Evolutionary conservation across 2,888 invertebrate genomes (phyloP).

Genomic region (Trachelus stipa): DNA sequence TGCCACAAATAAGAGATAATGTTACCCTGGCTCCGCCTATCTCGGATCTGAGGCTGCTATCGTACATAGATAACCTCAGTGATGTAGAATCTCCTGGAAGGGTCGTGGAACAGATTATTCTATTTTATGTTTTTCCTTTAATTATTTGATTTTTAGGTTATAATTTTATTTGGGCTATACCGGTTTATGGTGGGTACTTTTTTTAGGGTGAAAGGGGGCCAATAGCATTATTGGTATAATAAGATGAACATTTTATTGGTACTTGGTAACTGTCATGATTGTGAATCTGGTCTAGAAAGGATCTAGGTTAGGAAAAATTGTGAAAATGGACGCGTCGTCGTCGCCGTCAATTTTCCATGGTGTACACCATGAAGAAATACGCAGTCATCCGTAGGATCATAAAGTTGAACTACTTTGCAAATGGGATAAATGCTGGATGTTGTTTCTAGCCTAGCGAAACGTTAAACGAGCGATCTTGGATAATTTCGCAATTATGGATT

Average conservation of each 20-base stretch:
- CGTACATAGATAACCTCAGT: not conserved
- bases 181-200: not conserved
- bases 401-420: not conserved
- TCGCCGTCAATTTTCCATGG: not conserved
- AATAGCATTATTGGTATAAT: not conserved
- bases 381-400: not conserved
- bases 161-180: not conserved
- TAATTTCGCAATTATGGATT: not conserved
- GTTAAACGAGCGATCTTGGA: not conserved
- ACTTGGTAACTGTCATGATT: not conserved
- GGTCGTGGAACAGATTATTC: not conserved
- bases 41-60: slow-evolving; percentile 43
- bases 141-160: not conserved
- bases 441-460: not conserved
- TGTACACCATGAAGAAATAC: not conserved
- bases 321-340: not conserved
- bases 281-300: not conserved
- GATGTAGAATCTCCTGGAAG: not conserved
- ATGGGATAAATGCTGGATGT: not conserved
- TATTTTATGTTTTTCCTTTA: not conserved
- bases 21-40: slow-evolving; percentile 45
- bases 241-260: not conserved
- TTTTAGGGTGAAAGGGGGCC: not conserved
- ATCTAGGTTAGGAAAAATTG: not conserved
- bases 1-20: slow-evolving; percentile 57